These are phyloP conservation scores for Pomacea maculata DNA, from an alignment of 1,140 invertebrate genomes.

Conservation along the genomic window DNA sequence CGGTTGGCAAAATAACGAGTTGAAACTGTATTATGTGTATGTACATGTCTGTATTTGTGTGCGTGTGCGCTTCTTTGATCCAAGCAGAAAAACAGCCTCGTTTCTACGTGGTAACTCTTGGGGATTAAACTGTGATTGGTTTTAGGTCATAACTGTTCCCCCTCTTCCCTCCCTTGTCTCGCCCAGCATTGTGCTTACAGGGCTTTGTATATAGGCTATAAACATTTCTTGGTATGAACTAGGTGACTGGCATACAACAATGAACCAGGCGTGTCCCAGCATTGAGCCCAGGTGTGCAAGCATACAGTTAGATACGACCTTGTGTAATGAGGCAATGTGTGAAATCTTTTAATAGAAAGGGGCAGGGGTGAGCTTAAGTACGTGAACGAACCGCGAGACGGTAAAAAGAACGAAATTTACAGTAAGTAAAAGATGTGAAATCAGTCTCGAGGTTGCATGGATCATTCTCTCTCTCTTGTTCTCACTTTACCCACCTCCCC, in stretches of 20 bases:
- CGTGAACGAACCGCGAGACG: neutral
- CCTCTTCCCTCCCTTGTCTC: too few relatives aligned
- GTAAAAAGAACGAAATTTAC: neutral
- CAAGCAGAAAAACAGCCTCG: too few relatives aligned
- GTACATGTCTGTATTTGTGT: neutral
- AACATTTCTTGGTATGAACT: too few relatives aligned
- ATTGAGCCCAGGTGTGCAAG: neutral
- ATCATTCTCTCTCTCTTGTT: neutral
- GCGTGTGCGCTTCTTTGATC: neutral
- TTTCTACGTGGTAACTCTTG: too few relatives aligned
- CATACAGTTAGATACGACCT: neutral
- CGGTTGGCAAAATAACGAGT: too few relatives aligned
- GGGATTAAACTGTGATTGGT: too few relatives aligned
- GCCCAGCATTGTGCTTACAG: too few relatives aligned
- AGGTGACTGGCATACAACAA: too few relatives aligned
- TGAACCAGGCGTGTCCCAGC: neutral
- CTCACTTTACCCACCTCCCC: neutral
- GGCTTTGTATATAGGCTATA: too few relatives aligned
- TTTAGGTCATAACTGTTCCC: too few relatives aligned
- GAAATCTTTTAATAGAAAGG: neutral
- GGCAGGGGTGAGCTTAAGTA: neutral
- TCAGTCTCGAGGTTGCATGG: neutral
- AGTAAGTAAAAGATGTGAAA: neutral
- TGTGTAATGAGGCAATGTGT: neutral
- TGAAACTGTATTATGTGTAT: neutral